These are phyloP conservation scores for Therioaphis trifolii DNA, from an alignment of 2,888 invertebrate species.

Conservation along the genomic window DNA sequence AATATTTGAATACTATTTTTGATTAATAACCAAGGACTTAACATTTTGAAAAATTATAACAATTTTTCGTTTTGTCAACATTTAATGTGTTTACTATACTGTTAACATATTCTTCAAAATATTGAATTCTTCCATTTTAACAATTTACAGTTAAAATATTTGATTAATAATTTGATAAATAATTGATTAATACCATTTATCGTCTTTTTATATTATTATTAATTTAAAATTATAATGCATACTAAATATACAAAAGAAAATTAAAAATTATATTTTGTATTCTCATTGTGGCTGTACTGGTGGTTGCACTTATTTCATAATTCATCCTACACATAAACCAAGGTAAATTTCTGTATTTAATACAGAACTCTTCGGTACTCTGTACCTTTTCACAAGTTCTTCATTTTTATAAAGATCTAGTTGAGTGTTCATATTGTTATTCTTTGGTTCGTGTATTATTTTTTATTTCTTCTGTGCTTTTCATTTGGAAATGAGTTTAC, in stretches of 20 bases:
- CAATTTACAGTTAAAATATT: no score
- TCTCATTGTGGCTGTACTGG: conserved; percentile 34
- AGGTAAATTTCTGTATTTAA: conserved; percentile 39
- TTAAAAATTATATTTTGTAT: conserved; percentile 10
- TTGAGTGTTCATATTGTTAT: background rate
- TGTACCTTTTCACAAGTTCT: background rate
- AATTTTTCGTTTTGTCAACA: no score
- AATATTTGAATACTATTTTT: no score
- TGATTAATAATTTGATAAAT: no score
- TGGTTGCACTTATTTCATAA: background rate
- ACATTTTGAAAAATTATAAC: no score
- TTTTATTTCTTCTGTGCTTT: background rate
- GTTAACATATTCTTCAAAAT: no score
- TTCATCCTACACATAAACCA: conserved; percentile 44
- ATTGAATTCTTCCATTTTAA: no score
- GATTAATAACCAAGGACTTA: no score
- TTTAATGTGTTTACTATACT: no score
- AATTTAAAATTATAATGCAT: no score
- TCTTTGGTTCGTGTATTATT: background rate
- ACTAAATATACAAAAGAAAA: background rate
- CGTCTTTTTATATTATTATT: no score
- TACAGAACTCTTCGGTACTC: background rate
- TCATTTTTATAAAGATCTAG: background rate
- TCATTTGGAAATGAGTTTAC: conserved; percentile 26
- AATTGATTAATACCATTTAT: no score